These are phyloP conservation scores for Petrophora chlorosata DNA, from an alignment of 2,888 invertebrate species.

Conservation along the genomic window DNA sequence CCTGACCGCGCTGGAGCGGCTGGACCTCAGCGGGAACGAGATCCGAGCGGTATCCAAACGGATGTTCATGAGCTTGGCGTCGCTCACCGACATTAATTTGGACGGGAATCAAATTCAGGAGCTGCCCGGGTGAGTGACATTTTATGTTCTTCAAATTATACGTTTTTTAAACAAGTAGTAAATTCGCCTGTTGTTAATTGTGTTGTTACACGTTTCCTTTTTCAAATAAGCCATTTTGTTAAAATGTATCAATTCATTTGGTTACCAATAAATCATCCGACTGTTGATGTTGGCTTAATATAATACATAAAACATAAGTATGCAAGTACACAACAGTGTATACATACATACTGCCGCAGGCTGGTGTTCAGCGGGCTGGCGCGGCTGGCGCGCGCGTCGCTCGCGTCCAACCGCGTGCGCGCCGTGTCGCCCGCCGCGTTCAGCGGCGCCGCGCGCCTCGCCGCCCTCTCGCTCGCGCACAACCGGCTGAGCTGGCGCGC, in stretches of 20 bases:
- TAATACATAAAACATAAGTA: too few relatives aligned
- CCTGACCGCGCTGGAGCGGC: neutral
- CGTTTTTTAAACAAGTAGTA: too few relatives aligned
- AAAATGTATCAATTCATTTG: too few relatives aligned
- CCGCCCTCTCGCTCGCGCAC: constrained; percentile 31
- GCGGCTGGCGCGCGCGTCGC: constrained; percentile 27
- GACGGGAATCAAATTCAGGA: constrained; percentile 8
- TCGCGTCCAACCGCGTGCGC: constrained; percentile 39
- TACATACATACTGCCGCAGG: constrained; percentile 17
- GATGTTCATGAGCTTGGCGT: neutral
- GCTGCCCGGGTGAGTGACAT: constrained; percentile 35
- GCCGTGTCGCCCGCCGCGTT: constrained; percentile 22
- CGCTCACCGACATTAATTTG: neutral
- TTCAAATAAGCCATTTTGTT: too few relatives aligned
- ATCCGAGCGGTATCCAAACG: neutral
- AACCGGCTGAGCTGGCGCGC: constrained; percentile 35
- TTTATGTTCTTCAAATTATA: too few relatives aligned
- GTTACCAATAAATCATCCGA: too few relatives aligned
- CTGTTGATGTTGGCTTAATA: too few relatives aligned
- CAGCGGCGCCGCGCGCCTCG: constrained; percentile 16
- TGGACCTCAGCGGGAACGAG: constrained; percentile 1
- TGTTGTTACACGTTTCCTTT: too few relatives aligned
- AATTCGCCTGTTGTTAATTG: too few relatives aligned
- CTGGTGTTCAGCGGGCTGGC: constrained; percentile 33
- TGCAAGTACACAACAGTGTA: too few relatives aligned